Percentiles rank a stretch among this genome's conserved stretches.
These are phyloP conservation scores for Psilanteris sp. DNA, from an alignment of 1,140 invertebrate genomes.

Conservation along the genomic window DNA sequence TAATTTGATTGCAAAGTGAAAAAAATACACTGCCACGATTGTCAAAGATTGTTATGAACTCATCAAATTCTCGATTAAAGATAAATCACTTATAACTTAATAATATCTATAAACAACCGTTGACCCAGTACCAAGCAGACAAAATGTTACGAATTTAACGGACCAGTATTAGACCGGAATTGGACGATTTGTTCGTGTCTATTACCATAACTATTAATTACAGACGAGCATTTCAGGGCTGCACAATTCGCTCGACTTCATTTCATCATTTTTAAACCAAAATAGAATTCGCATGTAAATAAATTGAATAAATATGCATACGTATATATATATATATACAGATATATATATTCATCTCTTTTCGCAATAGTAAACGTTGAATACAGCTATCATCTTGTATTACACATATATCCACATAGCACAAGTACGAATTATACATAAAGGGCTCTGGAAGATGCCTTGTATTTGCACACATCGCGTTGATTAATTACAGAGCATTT, in stretches of 20 bases:
- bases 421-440: conserved; percentile 55
- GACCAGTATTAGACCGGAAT: too few relatives aligned
- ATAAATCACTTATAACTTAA: too few relatives aligned
- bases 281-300: conserved; percentile 10
- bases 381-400: conserved; percentile 41
- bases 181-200: too few relatives aligned
- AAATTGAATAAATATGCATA: conserved; percentile 31
- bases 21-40: too few relatives aligned
- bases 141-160: too few relatives aligned
- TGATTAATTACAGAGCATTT: conserved; percentile 73
- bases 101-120: too few relatives aligned
- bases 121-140: too few relatives aligned
- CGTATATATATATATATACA: conserved; percentile 44
- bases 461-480: conserved; percentile 59
- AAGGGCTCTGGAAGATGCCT: conserved; percentile 54
- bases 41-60: too few relatives aligned
- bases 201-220: conserved; percentile 15
- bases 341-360: too few relatives aligned
- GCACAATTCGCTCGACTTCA: conserved; percentile 7
- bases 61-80: too few relatives aligned
- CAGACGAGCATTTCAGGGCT: conserved; percentile 2
- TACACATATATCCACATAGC: conserved; percentile 28
- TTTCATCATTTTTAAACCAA: conserved; percentile 26
- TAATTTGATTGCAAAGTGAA: too few relatives aligned
- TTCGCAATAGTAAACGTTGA: conserved; percentile 1